Percentiles rank a stretch among this genome's conserved stretches.
phyloP scores from a whole-genome alignment of 2,113 vertebrate genomes.

The Donacobius atricapilla region DNA sequence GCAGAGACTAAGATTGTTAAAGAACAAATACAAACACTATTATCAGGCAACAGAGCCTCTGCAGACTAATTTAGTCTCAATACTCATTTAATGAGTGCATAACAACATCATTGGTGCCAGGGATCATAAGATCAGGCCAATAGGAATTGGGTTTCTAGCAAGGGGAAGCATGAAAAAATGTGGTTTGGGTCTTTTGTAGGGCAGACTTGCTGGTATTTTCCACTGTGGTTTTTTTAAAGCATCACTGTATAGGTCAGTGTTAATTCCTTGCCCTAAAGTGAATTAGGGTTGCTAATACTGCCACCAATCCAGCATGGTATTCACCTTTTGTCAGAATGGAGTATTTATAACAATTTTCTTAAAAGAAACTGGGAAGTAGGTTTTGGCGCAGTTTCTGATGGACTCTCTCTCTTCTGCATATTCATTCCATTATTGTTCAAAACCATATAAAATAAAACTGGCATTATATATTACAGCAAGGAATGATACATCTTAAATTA shows the following conservation, averaged over 20 bases:
- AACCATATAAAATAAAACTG: not conserved
- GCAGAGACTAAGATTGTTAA: not conserved
- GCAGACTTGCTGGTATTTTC: not conserved
- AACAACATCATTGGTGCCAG: not conserved
- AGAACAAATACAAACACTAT: not conserved
- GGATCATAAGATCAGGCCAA: not conserved
- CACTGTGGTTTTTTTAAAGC: not conserved
- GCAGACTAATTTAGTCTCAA: not conserved
- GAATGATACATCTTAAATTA: not conserved
- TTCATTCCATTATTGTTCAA: not conserved
- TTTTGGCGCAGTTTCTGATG: not conserved
- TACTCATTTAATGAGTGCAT: not conserved
- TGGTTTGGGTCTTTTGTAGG: not conserved
- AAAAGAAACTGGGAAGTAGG: not conserved
- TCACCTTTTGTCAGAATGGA: not conserved
- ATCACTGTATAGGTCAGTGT: not conserved
- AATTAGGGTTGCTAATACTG: not conserved
- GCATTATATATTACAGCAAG: not conserved
- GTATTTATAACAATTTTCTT: not conserved
- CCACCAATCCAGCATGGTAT: not conserved
- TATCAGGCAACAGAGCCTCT: not conserved
- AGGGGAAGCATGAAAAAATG: not conserved
- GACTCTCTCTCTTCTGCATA: not conserved
- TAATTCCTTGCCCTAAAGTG: not conserved
- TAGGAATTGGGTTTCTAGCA: not conserved